Percentiles rank a stretch among this genome's conserved stretches.
These are phyloP conservation scores for Cavia porcellus DNA, from an alignment of 2,113 vertebrate genomes.

Conservation along the genomic window DNA sequence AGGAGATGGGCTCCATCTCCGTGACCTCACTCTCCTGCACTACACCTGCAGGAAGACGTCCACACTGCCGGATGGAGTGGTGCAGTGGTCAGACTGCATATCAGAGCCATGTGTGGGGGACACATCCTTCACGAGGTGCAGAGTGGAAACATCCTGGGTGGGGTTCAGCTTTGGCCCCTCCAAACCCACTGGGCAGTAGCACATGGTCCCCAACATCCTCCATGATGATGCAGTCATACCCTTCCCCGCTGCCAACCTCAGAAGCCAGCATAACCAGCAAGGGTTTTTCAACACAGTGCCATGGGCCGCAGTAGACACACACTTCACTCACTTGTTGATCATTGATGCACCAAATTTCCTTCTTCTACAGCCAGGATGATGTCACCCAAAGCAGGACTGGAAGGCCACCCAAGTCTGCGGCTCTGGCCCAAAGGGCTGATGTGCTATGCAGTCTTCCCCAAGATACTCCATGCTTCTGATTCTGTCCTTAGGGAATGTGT, in stretches of 20 bases:
- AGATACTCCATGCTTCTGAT: background rate
- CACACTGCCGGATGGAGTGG: fast-evolving
- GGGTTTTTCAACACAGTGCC: fast-evolving
- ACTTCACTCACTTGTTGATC: background rate
- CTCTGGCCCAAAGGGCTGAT: background rate
- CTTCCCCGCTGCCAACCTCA: fast-evolving
- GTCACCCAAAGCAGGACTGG: background rate
- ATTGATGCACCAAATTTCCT: fast-evolving
- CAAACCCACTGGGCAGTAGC: background rate
- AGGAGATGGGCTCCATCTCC: background rate
- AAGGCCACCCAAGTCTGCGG: background rate
- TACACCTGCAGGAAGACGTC: fast-evolving
- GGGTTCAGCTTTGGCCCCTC: too few species aligned
- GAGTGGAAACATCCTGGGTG: background rate
- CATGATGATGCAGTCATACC: fast-evolving
- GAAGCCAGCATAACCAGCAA: background rate
- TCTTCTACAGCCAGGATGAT: background rate
- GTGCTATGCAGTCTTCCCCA: background rate
- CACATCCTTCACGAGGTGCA: background rate
- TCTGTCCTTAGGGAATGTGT: background rate
- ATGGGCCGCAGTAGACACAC: too few species aligned
- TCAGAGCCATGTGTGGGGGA: fast-evolving
- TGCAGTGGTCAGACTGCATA: background rate
- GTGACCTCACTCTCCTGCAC: fast-evolving
- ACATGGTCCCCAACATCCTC: background rate